phyloP scores from a whole-genome alignment of 2,797 vertebrate species.

The Acipenser transmontanus region DNA sequence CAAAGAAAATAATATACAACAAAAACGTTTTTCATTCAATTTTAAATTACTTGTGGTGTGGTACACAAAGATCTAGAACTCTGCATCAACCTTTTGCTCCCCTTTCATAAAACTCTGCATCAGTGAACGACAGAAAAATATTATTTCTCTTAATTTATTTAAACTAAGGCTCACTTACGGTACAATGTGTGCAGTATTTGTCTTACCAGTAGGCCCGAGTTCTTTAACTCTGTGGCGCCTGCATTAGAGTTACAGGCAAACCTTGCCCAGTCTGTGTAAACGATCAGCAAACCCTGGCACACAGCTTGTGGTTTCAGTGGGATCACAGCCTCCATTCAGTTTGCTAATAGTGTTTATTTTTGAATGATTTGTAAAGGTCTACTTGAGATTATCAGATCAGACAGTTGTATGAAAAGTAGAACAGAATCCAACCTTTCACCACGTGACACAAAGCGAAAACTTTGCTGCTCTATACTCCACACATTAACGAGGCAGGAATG shows the following conservation, averaged over 20 bases:
- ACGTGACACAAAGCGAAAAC: too few species aligned
- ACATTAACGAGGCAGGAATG: too few species aligned
- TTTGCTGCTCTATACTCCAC: too few species aligned
- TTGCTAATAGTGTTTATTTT: constrained; percentile 60
- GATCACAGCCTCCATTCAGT: constrained; percentile 62
- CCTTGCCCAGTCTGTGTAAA: constrained; percentile 48
- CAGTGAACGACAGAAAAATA: constrained; percentile 67
- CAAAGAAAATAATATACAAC: too few species aligned
- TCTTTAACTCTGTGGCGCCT: constrained; percentile 57
- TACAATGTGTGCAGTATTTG: constrained; percentile 11
- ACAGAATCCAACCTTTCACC: too few species aligned
- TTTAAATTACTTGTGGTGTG: too few species aligned
- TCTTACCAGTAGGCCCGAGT: constrained; percentile 47
- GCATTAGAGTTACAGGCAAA: constrained; percentile 42
- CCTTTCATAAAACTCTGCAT: constrained; percentile 52
- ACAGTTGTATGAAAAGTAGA: constrained; percentile 36
- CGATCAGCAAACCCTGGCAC: constrained; percentile 40
- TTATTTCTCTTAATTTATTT: constrained; percentile 56
- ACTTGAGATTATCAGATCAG: constrained; percentile 59
- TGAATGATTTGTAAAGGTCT: constrained; percentile 61
- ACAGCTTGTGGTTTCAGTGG: constrained; percentile 42
- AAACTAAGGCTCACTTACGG: constrained; percentile 32
- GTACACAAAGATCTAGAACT: too few species aligned
- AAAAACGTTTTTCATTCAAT: too few species aligned
- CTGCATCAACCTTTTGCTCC: constrained; percentile 19